Evolutionary conservation across 2,888 invertebrate species (phyloP), one percentile per base, ranked within the genome.

Genomic region (Synanthedon andrenaeformis): DNA sequence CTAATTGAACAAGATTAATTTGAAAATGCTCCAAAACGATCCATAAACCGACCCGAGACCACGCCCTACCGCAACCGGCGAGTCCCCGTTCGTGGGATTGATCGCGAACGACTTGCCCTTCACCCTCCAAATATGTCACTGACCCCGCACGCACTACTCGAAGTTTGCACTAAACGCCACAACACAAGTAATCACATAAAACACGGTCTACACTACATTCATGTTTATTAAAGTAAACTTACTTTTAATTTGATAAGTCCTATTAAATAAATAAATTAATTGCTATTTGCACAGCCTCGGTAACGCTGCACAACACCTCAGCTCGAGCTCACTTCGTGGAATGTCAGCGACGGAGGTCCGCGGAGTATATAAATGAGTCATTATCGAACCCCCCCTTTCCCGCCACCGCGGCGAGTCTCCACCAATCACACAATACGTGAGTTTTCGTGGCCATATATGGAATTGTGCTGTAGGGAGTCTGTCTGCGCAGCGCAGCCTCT

Each of bases 361-460:
- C 85, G 76, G 88, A 87, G 86, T 90, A 89, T 89, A 89, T 87
- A 84, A 83, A 84, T 76, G 86, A 84, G 83, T 79, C 84, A 78
- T 84, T 86, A 81, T 84, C 83, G 70, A 78, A 80, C 74, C 72
- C 82, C 83, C 85, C 83, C 85, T 87, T 87, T 85, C 89, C 89
- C 88, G 78, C 79, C 84, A 72, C 79, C 72, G 72, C 74, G 65
- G 74, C 70, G 67, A 71, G 71, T 75, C 72, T 82, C 89, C 78
- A 78, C 92, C 92, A 92, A 92, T 92, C 83, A 89, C 80, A 83
- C 85, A 84, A 89, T 90, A 72, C 70, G 66, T 72, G 80, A 76
- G 72, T 67, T 71, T 72, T 70, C 90, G 90, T 91, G 88, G 89
- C 91, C 91, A 91, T 91, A 91, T 91, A 92, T 89, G 91, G 91